Evolutionary conservation across 1,140 invertebrate species (phyloP), one percentile per base, ranked within the genome.

Genomic region (Heliconius nattereri): DNA sequence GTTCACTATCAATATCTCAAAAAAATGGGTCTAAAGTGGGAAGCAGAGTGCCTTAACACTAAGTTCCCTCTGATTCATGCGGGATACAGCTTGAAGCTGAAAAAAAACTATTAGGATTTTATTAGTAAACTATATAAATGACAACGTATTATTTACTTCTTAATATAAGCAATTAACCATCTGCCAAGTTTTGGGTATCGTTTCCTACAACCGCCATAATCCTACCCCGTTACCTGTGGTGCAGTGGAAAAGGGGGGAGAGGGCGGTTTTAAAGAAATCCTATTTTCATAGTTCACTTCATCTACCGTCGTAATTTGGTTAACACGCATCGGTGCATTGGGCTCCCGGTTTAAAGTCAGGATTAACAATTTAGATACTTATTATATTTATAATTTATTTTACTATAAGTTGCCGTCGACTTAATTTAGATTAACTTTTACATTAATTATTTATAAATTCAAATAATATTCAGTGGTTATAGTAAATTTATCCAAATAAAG

Each of bases 241-340:
- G 87, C 71, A 84, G 84, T 78, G 32, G 32, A 81, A 78, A 60
- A 74, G 32, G 23, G 73, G 74, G 78, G 70, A 78, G 45, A 73
- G 72, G 78, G 78, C 73, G 72, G 75, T 49, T 73, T 66, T 73
- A 78, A 91, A 94, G 91, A 93, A 93, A 94, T 92, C 91, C 91
- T 94, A 93, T 93, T 94, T 92, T 94, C 91, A 94, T 93, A 93
- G 91, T 93, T 94, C 92, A 94, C 86, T 94, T 90, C 89, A 89
- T 89, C 85, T 84, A 89, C 87, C 90, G 89, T 81, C 88, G 88
- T 94, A 92, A 94, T 93, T 92, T 94, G 80, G 91, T 94, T 92
- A 93, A 75, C 78, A 89, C 91, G 92, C 90, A 89, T 89, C 89
- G 86, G n/a, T 84, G 91, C 85, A 90, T 90, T 86, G 87, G 90